phyloP scores from a whole-genome alignment of 2,888 invertebrate genomes.

The Selenia dentaria region DNA sequence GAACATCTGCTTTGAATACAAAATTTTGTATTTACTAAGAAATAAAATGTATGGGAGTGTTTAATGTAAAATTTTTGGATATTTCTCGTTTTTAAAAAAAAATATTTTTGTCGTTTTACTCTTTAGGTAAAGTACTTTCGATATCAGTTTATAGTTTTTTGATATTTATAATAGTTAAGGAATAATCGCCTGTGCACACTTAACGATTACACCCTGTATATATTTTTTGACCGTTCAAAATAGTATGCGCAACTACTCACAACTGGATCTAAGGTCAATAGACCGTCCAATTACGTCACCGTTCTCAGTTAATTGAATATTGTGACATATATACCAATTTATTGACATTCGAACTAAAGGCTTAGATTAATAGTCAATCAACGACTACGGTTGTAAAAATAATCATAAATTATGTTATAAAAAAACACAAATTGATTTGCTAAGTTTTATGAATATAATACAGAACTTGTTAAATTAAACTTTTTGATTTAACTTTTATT shows the following conservation, averaged over 20 bases:
- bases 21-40: too few species aligned
- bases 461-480: background rate
- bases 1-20: too few species aligned
- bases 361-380: conserved; percentile 5
- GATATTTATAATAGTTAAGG: too few species aligned
- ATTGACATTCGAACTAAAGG: conserved; percentile 6
- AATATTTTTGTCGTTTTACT: too few species aligned
- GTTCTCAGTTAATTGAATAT: background rate
- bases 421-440: conserved; percentile 16
- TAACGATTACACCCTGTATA: too few species aligned
- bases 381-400: conserved; percentile 6
- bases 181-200: too few species aligned
- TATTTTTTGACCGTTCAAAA: too few species aligned
- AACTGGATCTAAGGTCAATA: background rate
- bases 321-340: conserved; percentile 1
- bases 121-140: too few species aligned
- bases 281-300: background rate
- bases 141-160: too few species aligned
- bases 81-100: too few species aligned
- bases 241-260: background rate
- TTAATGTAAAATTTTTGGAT: too few species aligned
- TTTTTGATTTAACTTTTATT: conserved; percentile 1
- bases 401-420: conserved; percentile 6
- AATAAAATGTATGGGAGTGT: too few species aligned
- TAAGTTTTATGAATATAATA: conserved; percentile 8